Conservation (phyloP, 2,113 vertebrate genomes). For the Pseudolaguvia tuberculata region DNA sequence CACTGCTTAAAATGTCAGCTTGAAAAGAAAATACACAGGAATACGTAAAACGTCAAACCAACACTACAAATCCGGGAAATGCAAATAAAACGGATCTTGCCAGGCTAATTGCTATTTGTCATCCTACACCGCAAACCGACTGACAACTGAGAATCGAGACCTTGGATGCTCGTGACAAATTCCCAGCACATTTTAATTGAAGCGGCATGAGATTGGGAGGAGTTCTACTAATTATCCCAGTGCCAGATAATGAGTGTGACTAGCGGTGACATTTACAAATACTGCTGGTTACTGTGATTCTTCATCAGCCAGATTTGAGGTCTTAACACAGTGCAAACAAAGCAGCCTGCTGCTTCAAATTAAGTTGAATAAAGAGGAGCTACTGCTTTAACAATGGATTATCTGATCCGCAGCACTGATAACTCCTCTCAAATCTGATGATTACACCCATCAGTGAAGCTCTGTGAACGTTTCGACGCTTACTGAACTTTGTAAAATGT, state of each 20-base stretch:
- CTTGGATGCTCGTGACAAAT: conserved; percentile 35
- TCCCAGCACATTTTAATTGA: conserved; percentile 49
- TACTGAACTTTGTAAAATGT: conserved; percentile 38
- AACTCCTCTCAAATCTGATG: conserved; percentile 30
- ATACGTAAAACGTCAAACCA: conserved; percentile 25
- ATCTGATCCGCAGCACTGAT: conserved; percentile 34
- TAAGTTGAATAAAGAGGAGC: conserved; percentile 33
- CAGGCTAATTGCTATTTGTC: conserved; percentile 39
- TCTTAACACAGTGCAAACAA: conserved; percentile 41
- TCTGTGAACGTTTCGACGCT: conserved; percentile 10
- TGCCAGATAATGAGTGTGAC: conserved; percentile 51
- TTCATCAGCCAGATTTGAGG: conserved; percentile 26
- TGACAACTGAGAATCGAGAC: conserved; percentile 23
- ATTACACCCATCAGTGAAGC: background rate
- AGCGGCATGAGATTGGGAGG: conserved; percentile 45
- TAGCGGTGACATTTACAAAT: conserved; percentile 51
- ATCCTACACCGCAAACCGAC: conserved; percentile 44
- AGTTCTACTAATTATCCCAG: conserved; percentile 52
- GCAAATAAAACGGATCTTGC: conserved; percentile 20
- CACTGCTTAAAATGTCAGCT: background rate
- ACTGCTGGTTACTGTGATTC: conserved; percentile 47
- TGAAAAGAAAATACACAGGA: background rate
- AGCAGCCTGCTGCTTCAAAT: conserved; percentile 32
- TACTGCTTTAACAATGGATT: conserved; percentile 14
- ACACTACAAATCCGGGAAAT: conserved; percentile 28